A percentile compares a stretch with the other conserved stretches of the same genome.
These are phyloP conservation scores for Drosophila azteca DNA, from an alignment of 1,140 invertebrate genomes.

Conservation along the genomic window DNA sequence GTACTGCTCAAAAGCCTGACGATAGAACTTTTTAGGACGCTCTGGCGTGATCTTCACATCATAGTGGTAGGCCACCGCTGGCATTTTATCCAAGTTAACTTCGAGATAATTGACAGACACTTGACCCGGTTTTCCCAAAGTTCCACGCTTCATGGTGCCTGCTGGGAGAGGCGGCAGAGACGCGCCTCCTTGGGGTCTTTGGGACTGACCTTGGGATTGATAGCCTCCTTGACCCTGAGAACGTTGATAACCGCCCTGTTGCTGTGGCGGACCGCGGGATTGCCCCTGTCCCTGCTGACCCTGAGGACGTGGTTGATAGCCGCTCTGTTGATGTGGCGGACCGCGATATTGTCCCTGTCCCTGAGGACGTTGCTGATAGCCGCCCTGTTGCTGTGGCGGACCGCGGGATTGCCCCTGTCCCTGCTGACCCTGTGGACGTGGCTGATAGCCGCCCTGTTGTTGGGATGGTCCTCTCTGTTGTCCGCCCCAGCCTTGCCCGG, in stretches of 20 bases:
- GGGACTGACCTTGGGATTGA: slow-evolving; percentile 19
- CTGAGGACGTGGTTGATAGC: slow-evolving; percentile 17
- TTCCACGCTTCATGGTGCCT: slow-evolving; percentile 78
- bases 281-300: slow-evolving; percentile 13
- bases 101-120: slow-evolving; percentile 86
- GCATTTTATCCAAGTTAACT: slow-evolving; percentile 84
- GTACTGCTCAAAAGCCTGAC: slow-evolving; percentile 71
- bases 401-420: slow-evolving; percentile 14
- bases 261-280: slow-evolving; percentile 6
- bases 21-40: slow-evolving; percentile 84
- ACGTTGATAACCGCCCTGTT: slow-evolving; percentile 11
- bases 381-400: slow-evolving; percentile 10
- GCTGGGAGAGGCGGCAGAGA: slow-evolving; percentile 3
- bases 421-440: neutral
- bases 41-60: slow-evolving; percentile 85
- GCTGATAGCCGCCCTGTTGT: neutral
- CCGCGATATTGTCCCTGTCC: neutral
- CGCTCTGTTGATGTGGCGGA: neutral
- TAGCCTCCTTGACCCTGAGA: slow-evolving; percentile 6
- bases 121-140: slow-evolving; percentile 80
- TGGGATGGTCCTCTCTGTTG: slow-evolving; percentile 17
- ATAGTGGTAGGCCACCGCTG: slow-evolving; percentile 84
- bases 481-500: slow-evolving; percentile 17
- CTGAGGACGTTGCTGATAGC: slow-evolving; percentile 2
- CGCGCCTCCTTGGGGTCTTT: slow-evolving; percentile 19